Base-by-base conservation (phyloP, 1,140 invertebrate species). In the Leptonema lineaticorne region DNA sequence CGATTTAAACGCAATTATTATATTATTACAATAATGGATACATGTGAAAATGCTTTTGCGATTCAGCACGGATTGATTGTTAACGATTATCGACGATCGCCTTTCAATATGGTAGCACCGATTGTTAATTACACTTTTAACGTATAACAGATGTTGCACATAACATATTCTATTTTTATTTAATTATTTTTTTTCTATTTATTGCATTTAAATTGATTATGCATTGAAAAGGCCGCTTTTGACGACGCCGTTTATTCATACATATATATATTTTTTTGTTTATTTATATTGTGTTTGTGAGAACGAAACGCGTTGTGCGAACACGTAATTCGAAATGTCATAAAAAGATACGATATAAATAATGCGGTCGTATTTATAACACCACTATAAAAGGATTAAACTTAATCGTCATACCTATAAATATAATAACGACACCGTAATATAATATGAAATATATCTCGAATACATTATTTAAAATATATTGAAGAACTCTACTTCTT, bases 111-210 rank as follows among this genome's bases (percentile, higher is more conserved):
- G 2, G 11, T 16, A 41, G 11, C 37, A n/a, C n/a, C n/a, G n/a
- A 41, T 41, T 41, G 37, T 41, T 41, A 41, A 41, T 41, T 41
- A 41, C 37, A 41, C 37, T 41, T 41, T 41, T 41, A 41, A 53
- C 50, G 50, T 53, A 26, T 53, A 53, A 26, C 50, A 53, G 20
- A 24, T 53, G 50, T 26, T 53, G 50, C 24, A 8, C 50, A 22
- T 41, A n/a, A n/a, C n/a, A n/a, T n/a, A n/a, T n/a, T n/a, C n/a
- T n/a, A n/a, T n/a, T n/a, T 16, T 41, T 41, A 14, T 1, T 41
- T 41, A 41, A 9, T 9, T 41, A 41, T 41, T 1, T 2, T 14
- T 41, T 9, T 41, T 4, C 16, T 41, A 14, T 41, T 41, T 41
- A 41, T 41, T 41, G 37, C 37, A 41, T 41, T 11, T 2, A 41